These are phyloP conservation scores for Sturnira hondurensis DNA, from an alignment of 2,113 vertebrate genomes.

Conservation along the genomic window DNA sequence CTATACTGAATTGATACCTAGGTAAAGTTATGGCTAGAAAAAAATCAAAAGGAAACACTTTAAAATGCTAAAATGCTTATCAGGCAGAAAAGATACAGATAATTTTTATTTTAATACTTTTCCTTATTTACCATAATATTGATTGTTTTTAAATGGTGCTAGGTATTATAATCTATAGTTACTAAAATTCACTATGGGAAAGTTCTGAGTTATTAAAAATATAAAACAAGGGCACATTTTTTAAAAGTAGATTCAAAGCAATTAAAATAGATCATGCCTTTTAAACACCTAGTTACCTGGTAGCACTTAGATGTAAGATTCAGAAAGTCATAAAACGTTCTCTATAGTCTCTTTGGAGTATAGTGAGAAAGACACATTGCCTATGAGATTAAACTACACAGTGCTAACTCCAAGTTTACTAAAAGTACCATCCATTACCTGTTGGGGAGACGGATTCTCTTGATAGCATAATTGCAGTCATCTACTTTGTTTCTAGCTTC, in stretches of 20 bases:
- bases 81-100: background rate
- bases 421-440: constrained; percentile 81
- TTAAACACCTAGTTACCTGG: background rate
- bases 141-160: background rate
- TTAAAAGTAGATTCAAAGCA: background rate
- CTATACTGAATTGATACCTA: background rate
- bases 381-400: background rate
- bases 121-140: background rate
- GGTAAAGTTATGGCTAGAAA: background rate
- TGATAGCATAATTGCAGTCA: constrained; percentile 99
- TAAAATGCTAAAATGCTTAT: background rate
- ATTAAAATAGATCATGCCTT: background rate
- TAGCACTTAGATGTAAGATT: background rate
- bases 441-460: constrained; percentile 97
- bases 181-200: background rate
- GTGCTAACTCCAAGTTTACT: background rate
- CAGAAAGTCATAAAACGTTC: background rate
- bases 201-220: constrained; percentile 9
- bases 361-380: background rate
- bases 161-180: background rate
- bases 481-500: constrained; percentile 98
- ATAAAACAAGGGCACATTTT: background rate
- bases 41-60: background rate
- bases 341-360: background rate
- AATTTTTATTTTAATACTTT: background rate